Evolutionary conservation across 2,888 invertebrate genomes (phyloP), one percentile per base, ranked within the genome.

Genomic region (Tinea trinotella): DNA sequence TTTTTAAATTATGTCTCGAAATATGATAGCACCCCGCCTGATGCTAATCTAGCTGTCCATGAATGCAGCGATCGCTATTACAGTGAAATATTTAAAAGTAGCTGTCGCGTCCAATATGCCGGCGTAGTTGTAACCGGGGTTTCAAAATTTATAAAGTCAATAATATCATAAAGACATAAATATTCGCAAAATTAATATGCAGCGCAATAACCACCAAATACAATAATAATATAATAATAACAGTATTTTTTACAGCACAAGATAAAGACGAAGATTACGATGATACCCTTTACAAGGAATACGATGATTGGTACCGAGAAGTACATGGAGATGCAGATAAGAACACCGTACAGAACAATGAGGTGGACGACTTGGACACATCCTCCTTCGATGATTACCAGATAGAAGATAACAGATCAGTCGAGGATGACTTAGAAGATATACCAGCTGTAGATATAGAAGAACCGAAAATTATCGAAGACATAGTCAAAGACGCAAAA

Each of bases 351-450:
- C 52, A 55, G 9, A 58, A 57, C 17, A 19, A 48, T 20, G 54
- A 57, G 12, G 55, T 53, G 1, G 60, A 62, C 13, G 57, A 56
- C 10, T 13, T 13, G 13, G 15, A 2, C 13, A 22, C 58, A 60
- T 3, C 49, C 10, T 19, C 19, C n/a, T 19, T 52, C 35, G 35
- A 52, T 36, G 76, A 77, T 58, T 78, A 79, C 54, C 74, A 70
- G 53, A 59, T 72, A 18, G 81, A 81, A 65, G 81, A 80, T 24
- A 79, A 77, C 34, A 67, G 78, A 54, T 67, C 65, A 20, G 54
- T 46, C 36, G 17, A 40, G 46, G 53, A 50, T 30, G 46, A 52
- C 35, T 15, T 49, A 18, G 54, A 59, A 49, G 52, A 54, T 18
- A 52, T 24, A 35, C 18, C 30, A 17, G 19, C 50, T 24, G 17